Percentiles rank a stretch among this genome's conserved stretches.
Conservation (phyloP, 2,888 invertebrate genomes). For the Oligia strigilis region DNA sequence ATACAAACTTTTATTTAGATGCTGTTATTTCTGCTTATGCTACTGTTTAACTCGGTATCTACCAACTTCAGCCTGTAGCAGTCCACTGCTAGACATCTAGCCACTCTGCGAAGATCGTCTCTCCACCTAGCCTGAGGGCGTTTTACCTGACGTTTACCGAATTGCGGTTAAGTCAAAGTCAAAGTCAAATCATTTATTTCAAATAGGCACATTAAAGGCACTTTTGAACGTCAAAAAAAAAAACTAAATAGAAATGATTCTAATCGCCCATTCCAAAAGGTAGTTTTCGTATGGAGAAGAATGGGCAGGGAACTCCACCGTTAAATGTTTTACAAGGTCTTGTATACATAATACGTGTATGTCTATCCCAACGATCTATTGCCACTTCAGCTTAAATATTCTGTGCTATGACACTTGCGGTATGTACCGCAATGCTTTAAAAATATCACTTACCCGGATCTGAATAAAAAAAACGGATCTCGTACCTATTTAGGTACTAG, state of each 20-base stretch:
- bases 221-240: no score
- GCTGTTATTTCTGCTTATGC: not conserved
- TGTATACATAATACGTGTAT: no score
- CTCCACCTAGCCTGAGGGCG: not conserved
- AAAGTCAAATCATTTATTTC: no score
- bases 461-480: slow-evolving; percentile 70
- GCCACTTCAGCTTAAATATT: no score
- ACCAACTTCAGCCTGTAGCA: not conserved
- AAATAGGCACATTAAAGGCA: no score
- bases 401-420: not conserved
- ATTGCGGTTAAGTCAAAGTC: not conserved
- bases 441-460: slow-evolving; percentile 44
- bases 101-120: not conserved
- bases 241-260: no score
- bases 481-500: slow-evolving; percentile 74
- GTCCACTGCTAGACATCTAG: not conserved
- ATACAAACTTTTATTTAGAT: not conserved
- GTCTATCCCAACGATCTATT: no score
- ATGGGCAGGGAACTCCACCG: no score
- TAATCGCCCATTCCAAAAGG: no score
- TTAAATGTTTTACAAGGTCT: no score
- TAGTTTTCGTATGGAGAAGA: no score
- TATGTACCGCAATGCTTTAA: not conserved
- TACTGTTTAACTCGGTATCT: not conserved
- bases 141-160: not conserved